phyloP scores from a whole-genome alignment of 1,140 invertebrate species.

The Drosophila orosa region DNA sequence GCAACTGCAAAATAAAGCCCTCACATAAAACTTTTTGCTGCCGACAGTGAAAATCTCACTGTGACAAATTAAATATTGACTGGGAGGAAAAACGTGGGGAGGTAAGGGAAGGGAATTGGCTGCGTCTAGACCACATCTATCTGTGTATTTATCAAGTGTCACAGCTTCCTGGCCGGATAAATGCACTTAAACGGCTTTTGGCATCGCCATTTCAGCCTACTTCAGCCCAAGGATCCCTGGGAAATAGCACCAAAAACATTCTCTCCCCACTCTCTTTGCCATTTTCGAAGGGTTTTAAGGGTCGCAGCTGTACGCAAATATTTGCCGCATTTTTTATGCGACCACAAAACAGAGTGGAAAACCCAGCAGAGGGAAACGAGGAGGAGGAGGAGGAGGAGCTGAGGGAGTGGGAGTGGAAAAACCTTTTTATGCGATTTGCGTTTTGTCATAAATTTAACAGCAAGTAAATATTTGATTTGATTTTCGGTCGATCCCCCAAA shows the following conservation, averaged over 20 bases:
- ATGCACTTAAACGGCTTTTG: slow-evolving; percentile 67
- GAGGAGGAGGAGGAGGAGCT: not conserved
- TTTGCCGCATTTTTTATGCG: slow-evolving; percentile 70
- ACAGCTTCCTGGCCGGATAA: slow-evolving; percentile 46
- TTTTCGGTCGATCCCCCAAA: slow-evolving; percentile 21
- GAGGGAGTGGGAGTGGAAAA: not conserved
- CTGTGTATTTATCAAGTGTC: slow-evolving; percentile 35
- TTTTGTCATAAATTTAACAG: slow-evolving; percentile 76
- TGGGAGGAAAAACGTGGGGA: not conserved
- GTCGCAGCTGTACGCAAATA: slow-evolving; percentile 71
- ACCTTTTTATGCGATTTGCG: slow-evolving; percentile 64
- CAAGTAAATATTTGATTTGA: slow-evolving; percentile 78
- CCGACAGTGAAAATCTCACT: slow-evolving; percentile 44
- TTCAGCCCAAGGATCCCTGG: slow-evolving; percentile 15
- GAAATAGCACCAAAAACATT: slow-evolving; percentile 22
- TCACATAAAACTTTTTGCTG: slow-evolving; percentile 10
- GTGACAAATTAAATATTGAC: slow-evolving; percentile 67
- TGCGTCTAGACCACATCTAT: slow-evolving; percentile 26
- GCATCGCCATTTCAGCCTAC: slow-evolving; percentile 31
- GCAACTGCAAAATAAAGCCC: slow-evolving; percentile 20
- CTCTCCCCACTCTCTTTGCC: not conserved
- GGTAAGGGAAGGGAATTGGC: not conserved
- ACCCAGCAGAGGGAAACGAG: not conserved
- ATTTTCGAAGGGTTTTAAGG: slow-evolving; percentile 18
- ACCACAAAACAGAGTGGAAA: slow-evolving; percentile 28